Conservation (phyloP, 1,140 invertebrate species). For the Aricia agestis region DNA sequence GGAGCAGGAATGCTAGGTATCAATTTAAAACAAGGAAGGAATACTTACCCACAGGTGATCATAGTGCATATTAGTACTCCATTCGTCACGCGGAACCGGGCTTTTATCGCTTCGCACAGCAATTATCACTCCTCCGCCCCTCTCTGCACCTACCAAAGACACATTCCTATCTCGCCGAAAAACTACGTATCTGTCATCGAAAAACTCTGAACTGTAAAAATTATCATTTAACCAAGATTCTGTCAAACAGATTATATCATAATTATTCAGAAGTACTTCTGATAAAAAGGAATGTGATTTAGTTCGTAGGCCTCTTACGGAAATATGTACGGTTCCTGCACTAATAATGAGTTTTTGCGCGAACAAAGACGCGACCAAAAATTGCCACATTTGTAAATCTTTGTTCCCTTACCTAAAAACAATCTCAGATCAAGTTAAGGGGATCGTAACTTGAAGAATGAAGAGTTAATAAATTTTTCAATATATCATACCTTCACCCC, state of each 20-base stretch:
- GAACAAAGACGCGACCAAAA: no score
- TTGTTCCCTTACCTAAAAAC: no score
- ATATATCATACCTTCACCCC: no score
- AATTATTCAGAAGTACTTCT: background rate
- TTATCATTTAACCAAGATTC: slow-evolving; percentile 13
- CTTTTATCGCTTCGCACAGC: background rate
- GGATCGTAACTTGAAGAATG: no score
- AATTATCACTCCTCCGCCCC: background rate
- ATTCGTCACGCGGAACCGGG: background rate
- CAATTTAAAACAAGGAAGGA: background rate
- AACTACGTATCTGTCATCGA: slow-evolving; percentile 15
- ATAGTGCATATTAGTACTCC: background rate
- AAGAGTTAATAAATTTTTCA: no score
- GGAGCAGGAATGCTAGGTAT: background rate
- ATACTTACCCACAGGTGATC: background rate
- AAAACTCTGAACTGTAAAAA: slow-evolving; percentile 17
- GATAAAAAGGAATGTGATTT: slow-evolving; percentile 19
- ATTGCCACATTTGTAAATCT: no score
- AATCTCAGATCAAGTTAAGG: no score
- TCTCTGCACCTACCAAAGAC: background rate
- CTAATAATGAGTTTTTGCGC: no score
- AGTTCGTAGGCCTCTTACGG: slow-evolving; percentile 13
- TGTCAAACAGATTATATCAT: slow-evolving; percentile 20
- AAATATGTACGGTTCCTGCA: no score
- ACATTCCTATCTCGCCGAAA: slow-evolving; percentile 10